Conservation (phyloP, 2,797 vertebrate species). For the Myiotriccus ornatus region DNA sequence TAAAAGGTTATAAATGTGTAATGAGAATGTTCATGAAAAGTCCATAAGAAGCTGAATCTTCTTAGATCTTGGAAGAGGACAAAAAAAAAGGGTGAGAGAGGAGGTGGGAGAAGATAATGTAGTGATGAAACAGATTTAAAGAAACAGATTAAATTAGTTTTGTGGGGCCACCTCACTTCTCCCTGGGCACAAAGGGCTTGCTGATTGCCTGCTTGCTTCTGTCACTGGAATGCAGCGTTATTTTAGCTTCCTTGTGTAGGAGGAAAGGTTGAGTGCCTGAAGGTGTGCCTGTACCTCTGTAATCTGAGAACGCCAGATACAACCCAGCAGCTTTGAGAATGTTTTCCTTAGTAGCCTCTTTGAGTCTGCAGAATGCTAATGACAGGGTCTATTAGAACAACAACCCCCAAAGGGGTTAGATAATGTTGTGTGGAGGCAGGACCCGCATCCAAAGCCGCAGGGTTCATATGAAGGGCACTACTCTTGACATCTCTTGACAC, state of each 20-base stretch:
- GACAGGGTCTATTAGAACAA: constrained; percentile 12
- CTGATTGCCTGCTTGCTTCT: background rate
- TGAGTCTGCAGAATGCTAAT: constrained; percentile 22
- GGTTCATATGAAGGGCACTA: constrained; percentile 16
- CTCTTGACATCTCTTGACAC: background rate
- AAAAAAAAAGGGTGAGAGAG: background rate
- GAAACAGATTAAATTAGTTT: background rate
- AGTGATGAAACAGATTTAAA: background rate
- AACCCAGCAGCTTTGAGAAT: background rate
- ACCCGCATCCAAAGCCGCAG: background rate
- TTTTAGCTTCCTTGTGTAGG: background rate
- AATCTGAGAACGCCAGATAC: constrained; percentile 11
- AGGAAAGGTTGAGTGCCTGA: background rate
- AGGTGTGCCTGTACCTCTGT: constrained; percentile 2
- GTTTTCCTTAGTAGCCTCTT: constrained; percentile 25
- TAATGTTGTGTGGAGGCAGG: background rate
- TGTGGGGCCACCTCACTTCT: background rate
- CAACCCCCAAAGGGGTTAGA: background rate
- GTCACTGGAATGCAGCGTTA: background rate
- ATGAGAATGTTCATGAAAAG: background rate
- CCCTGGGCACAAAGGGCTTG: background rate
- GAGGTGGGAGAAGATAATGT: background rate
- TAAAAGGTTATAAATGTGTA: background rate
- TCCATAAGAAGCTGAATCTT: background rate
- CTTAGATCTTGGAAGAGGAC: background rate